These are phyloP conservation scores for Shargacucullia verbasci DNA, from an alignment of 2,888 invertebrate species.

Conservation along the genomic window DNA sequence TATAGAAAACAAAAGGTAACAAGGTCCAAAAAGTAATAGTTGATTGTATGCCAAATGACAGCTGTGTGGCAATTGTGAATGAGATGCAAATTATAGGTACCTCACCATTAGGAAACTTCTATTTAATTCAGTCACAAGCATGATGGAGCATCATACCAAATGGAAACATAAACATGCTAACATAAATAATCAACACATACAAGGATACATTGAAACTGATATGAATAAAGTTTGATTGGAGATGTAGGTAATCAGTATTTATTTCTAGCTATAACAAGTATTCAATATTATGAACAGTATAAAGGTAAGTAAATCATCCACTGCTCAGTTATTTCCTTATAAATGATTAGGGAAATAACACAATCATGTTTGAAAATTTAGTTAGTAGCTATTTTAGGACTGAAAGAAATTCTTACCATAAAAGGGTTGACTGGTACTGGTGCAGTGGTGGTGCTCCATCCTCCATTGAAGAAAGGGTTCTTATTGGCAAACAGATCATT, in stretches of 20 bases:
- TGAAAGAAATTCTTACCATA: slow-evolving; percentile 71
- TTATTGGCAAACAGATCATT: slow-evolving; percentile 82
- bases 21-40: slow-evolving; percentile 49
- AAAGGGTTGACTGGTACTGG: slow-evolving; percentile 81
- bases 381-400: too few species aligned
- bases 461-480: slow-evolving; percentile 85
- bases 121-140: slow-evolving; percentile 38
- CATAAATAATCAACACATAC: slow-evolving; percentile 40
- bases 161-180: slow-evolving; percentile 50
- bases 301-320: background rate
- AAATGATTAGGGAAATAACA: too few species aligned
- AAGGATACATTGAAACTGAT: slow-evolving; percentile 46
- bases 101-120: slow-evolving; percentile 20
- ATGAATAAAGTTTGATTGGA: slow-evolving; percentile 2
- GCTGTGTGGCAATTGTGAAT: slow-evolving; percentile 13
- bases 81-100: slow-evolving; percentile 26
- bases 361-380: too few species aligned
- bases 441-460: slow-evolving; percentile 75
- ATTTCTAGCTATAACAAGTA: background rate
- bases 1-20: slow-evolving; percentile 62
- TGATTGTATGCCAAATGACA: slow-evolving; percentile 55
- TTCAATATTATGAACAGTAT: too few species aligned
- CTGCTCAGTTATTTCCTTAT: too few species aligned
- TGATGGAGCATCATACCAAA: slow-evolving; percentile 49
- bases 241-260: slow-evolving; percentile 16